Evolutionary conservation across 2,113 vertebrate genomes (phyloP).

Genomic region (Rhizomys pruinosus): DNA sequence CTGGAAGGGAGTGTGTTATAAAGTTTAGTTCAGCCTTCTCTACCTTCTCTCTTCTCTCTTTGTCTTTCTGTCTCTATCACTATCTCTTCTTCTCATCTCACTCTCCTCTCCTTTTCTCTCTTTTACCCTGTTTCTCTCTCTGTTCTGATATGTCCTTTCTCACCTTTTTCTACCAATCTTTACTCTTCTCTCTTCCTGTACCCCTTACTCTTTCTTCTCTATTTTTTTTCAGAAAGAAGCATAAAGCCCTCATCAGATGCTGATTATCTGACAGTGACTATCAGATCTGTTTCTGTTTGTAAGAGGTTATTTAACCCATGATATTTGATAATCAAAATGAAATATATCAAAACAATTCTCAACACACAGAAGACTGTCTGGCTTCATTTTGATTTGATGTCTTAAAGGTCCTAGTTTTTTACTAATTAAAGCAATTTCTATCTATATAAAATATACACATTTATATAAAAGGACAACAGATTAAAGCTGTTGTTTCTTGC

Average conservation of each 20-base stretch:
- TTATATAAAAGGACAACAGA: not conserved
- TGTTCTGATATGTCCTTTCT: not conserved
- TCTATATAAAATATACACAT: not conserved
- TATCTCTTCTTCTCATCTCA: not conserved
- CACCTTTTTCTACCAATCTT: not conserved
- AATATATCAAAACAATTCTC: not conserved
- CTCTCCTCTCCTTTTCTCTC: not conserved
- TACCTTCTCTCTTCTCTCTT: too few species aligned
- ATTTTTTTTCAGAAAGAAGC: not conserved
- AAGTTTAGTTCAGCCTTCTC: too few species aligned
- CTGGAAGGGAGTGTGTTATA: too few species aligned
- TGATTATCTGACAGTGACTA: not conserved
- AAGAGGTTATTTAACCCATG: not conserved
- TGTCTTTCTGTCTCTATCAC: too few species aligned
- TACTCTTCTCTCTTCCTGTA: not conserved
- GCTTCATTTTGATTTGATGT: not conserved
- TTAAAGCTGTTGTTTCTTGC: not conserved
- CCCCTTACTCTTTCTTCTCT: not conserved
- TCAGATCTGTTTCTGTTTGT: not conserved
- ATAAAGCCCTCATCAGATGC: accelerated
- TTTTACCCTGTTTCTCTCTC: not conserved
- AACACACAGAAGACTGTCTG: not conserved
- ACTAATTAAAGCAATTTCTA: not conserved
- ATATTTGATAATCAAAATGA: not conserved
- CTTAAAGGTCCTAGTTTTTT: not conserved